phyloP scores from a whole-genome alignment of 2,797 vertebrate genomes.

The Macroramphosus scolopax region DNA sequence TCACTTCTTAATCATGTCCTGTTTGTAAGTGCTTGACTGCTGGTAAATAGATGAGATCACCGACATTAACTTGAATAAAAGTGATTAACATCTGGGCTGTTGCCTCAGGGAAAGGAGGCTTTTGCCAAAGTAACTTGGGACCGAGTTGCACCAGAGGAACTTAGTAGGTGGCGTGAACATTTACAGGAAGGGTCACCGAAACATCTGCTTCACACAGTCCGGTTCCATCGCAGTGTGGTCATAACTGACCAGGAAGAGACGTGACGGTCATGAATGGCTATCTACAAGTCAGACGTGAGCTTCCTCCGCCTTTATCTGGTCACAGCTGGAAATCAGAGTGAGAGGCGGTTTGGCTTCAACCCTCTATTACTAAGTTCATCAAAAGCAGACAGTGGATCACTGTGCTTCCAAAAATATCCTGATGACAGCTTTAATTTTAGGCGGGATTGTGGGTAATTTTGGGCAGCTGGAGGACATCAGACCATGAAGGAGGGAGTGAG shows the following conservation, averaged over 20 bases:
- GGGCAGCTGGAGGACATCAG: conserved; percentile 53
- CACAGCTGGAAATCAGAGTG: conserved; percentile 12
- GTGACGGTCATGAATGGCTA: neutral
- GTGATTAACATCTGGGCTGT: neutral
- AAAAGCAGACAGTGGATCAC: conserved; percentile 31
- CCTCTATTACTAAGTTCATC: conserved; percentile 2
- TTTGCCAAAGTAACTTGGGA: conserved; percentile 9
- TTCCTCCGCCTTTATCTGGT: conserved; percentile 1
- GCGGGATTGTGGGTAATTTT: conserved; percentile 17
- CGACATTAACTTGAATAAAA: too few species aligned
- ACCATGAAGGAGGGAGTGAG: conserved; percentile 14
- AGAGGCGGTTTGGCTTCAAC: conserved; percentile 5
- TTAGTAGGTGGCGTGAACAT: too few species aligned
- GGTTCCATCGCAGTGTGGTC: too few species aligned
- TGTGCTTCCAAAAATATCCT: conserved; percentile 9
- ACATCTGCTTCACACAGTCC: too few species aligned
- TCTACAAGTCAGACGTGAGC: neutral
- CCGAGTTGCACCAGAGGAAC: too few species aligned
- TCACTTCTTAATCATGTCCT: conserved; percentile 1
- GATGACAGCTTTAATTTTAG: conserved; percentile 28
- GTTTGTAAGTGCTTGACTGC: conserved; percentile 9
- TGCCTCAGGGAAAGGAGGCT: neutral
- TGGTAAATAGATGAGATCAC: too few species aligned
- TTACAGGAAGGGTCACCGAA: too few species aligned
- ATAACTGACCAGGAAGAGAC: conserved; percentile 10